phyloP scores from a whole-genome alignment of 2,888 invertebrate species.

The Cynaeus angustus region DNA sequence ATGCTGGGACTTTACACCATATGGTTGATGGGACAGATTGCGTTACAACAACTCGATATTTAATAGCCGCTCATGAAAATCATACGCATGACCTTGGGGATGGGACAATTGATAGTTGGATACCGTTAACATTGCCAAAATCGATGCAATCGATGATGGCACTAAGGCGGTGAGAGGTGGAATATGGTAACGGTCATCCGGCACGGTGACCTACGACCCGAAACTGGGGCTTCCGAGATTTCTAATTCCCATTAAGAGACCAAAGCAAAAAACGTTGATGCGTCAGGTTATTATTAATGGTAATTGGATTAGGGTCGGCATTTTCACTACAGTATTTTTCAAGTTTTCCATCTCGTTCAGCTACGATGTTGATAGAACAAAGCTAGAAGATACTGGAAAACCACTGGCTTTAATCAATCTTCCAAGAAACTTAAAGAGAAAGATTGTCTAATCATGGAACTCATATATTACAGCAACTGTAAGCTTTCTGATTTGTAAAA shows the following conservation, averaged over 20 bases:
- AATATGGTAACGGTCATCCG: conserved; percentile 43
- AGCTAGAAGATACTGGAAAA: too few relatives aligned
- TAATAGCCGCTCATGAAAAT: conserved; percentile 20
- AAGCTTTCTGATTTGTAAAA: too few relatives aligned
- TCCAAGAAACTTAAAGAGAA: too few relatives aligned
- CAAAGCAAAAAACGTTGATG: not conserved
- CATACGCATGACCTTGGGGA: conserved; percentile 20
- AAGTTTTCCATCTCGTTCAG: too few relatives aligned
- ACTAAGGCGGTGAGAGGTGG: conserved; percentile 5
- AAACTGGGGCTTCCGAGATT: not conserved
- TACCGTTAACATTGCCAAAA: conserved; percentile 15
- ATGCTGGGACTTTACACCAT: conserved; percentile 49
- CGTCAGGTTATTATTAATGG: not conserved
- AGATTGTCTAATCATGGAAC: too few relatives aligned
- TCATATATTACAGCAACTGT: too few relatives aligned
- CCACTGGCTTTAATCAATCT: too few relatives aligned
- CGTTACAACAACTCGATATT: conserved; percentile 34
- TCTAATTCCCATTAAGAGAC: conserved; percentile 1
- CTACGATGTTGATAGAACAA: too few relatives aligned
- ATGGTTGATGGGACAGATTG: conserved; percentile 51
- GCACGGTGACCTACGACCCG: conserved; percentile 29
- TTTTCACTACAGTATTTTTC: too few relatives aligned
- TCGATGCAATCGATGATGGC: not conserved
- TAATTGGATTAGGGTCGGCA: not conserved
- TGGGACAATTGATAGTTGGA: not conserved